Conservation (phyloP, 2,797 vertebrate genomes). For the Enteromius fasciolatus region DNA sequence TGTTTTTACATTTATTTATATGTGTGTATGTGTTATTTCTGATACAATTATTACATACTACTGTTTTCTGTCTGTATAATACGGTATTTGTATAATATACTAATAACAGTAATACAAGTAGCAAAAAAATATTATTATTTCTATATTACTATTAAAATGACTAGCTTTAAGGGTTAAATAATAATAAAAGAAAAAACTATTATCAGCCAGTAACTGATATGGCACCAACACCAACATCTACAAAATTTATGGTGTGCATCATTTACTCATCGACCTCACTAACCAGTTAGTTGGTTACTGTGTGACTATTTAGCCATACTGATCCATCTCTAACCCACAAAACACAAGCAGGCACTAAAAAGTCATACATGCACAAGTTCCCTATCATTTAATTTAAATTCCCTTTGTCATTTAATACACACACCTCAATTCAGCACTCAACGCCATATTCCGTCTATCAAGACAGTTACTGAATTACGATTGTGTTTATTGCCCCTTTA, state of each 20-base stretch:
- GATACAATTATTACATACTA: too few relatives aligned
- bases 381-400: slow-evolving; percentile 55
- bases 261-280: not conserved
- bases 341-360: slow-evolving; percentile 2
- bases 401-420: slow-evolving; percentile 84
- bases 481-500: slow-evolving; percentile 96
- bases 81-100: too few relatives aligned
- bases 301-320: not conserved
- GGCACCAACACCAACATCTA: not conserved
- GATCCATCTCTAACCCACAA: slow-evolving; percentile 70
- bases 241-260: not conserved
- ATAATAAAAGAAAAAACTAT: not conserved
- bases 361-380: slow-evolving; percentile 16
- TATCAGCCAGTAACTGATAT: not conserved
- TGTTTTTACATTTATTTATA: too few relatives aligned
- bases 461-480: slow-evolving; percentile 91
- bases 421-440: slow-evolving; percentile 78
- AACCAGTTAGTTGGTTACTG: not conserved
- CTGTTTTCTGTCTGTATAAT: too few relatives aligned
- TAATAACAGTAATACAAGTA: too few relatives aligned
- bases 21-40: too few relatives aligned
- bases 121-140: too few relatives aligned
- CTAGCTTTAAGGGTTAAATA: too few relatives aligned
- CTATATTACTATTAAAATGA: too few relatives aligned
- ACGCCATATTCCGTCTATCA: slow-evolving; percentile 74